A percentile compares a stretch with the other conserved stretches of the same genome.
Conservation (phyloP, 2,888 invertebrate species). For the Psococerastis gibbosa region DNA sequence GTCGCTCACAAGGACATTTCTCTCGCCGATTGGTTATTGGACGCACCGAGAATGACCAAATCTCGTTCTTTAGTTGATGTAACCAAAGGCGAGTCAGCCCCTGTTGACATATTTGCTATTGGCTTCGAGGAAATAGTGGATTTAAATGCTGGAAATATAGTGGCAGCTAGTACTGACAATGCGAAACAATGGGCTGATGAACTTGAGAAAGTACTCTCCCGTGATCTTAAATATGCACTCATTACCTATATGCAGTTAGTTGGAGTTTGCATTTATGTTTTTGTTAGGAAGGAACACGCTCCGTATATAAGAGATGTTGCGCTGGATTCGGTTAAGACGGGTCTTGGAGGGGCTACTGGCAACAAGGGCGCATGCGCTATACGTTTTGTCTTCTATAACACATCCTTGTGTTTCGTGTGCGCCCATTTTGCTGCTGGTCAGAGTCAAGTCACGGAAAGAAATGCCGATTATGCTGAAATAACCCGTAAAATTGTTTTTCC, state of each 20-base stretch:
- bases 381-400: conserved; percentile 75
- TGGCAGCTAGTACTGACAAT: conserved; percentile 86
- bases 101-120: conserved; percentile 89
- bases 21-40: conserved; percentile 74
- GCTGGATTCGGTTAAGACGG: conserved; percentile 92
- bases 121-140: conserved; percentile 99
- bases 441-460: conserved; percentile 83
- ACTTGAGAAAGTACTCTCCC: conserved; percentile 73
- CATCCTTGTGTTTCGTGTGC: conserved; percentile 93
- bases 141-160: conserved; percentile 93
- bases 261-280: conserved; percentile 92
- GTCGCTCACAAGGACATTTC: conserved; percentile 83
- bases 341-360: conserved; percentile 88
- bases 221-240: conserved; percentile 73
- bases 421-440: conserved; percentile 99
- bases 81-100: conserved; percentile 30
- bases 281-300: conserved; percentile 74
- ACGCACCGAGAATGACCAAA: conserved; percentile 46
- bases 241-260: conserved; percentile 90
- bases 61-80: conserved; percentile 27
- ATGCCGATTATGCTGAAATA: conserved; percentile 93
- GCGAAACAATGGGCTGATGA: conserved; percentile 92
- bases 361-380: conserved; percentile 95
- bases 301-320: conserved; percentile 84
- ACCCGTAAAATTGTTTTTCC: conserved; percentile 77